Evolutionary conservation across 2,113 vertebrate species (phyloP).

Genomic region (Melanerpes aurifrons): DNA sequence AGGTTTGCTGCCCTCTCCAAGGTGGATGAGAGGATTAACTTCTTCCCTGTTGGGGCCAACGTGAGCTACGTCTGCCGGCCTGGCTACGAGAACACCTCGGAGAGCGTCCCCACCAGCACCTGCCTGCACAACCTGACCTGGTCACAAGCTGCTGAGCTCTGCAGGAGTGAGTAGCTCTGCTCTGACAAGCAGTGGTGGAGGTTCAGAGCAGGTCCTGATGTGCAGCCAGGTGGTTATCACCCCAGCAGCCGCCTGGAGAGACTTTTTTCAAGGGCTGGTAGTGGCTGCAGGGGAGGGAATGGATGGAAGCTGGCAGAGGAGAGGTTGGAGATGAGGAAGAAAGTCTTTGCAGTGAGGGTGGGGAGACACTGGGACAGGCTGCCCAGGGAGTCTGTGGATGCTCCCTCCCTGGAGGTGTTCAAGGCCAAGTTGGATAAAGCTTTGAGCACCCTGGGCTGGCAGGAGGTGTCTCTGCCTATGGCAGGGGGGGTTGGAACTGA

Average conservation of each 20-base stretch:
- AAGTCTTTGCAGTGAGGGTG: too few species aligned
- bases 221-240: rapidly evolving
- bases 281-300: too few species aligned
- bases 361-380: too few species aligned
- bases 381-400: too few species aligned
- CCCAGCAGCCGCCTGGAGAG: neutral
- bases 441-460: too few species aligned
- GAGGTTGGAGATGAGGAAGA: too few species aligned
- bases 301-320: too few species aligned
- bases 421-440: too few species aligned
- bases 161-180: slow-evolving; percentile 54
- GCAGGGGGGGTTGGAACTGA: too few species aligned
- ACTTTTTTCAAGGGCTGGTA: too few species aligned
- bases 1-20: slow-evolving; percentile 23
- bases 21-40: neutral
- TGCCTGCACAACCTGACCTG: slow-evolving; percentile 50
- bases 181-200: neutral
- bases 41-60: neutral
- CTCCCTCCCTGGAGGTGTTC: too few species aligned
- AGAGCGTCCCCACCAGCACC: slow-evolving; percentile 6
- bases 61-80: slow-evolving; percentile 68
- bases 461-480: too few species aligned
- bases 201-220: neutral
- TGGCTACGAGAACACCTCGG: slow-evolving; percentile 46
- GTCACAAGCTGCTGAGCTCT: slow-evolving; percentile 35